These are phyloP conservation scores for Drosophila greeni DNA, from an alignment of 2,888 invertebrate species.

Conservation along the genomic window DNA sequence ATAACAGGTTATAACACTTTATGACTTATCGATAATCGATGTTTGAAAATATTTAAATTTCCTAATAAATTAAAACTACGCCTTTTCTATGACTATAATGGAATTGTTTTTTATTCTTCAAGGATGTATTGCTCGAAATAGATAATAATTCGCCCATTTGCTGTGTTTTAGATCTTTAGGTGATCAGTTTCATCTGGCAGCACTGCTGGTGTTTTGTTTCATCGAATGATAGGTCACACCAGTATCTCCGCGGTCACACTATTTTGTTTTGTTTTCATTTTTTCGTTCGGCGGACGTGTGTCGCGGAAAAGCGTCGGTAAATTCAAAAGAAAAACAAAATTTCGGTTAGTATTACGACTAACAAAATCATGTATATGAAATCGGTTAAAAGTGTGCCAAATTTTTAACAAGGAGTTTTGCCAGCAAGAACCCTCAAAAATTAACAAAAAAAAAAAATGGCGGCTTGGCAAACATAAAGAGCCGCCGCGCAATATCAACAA, in stretches of 20 bases:
- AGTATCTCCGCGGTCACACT: too few relatives aligned
- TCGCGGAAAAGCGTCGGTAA: slow-evolving; percentile 17
- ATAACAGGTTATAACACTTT: too few relatives aligned
- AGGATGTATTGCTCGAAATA: too few relatives aligned
- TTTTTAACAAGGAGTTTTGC: background rate
- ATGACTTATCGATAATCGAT: background rate
- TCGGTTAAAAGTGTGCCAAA: background rate
- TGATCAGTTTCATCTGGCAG: too few relatives aligned
- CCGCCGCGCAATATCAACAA: slow-evolving; percentile 30
- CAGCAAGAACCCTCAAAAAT: background rate
- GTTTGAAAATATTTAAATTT: background rate
- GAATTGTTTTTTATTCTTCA: too few relatives aligned
- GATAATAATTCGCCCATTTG: too few relatives aligned
- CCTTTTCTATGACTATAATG: too few relatives aligned
- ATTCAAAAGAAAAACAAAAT: slow-evolving; percentile 11
- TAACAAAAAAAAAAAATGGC: slow-evolving; percentile 52
- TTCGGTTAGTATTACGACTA: background rate
- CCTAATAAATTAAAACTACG: too few relatives aligned
- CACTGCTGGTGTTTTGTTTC: too few relatives aligned
- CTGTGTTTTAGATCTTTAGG: too few relatives aligned
- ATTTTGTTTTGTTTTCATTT: slow-evolving; percentile 60
- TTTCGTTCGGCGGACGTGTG: slow-evolving; percentile 23
- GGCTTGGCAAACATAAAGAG: slow-evolving; percentile 60
- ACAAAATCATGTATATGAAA: background rate
- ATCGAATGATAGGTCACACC: too few relatives aligned